Evolutionary conservation across 2,797 vertebrate genomes (phyloP).

Genomic region (Urophycis tenuis): DNA sequence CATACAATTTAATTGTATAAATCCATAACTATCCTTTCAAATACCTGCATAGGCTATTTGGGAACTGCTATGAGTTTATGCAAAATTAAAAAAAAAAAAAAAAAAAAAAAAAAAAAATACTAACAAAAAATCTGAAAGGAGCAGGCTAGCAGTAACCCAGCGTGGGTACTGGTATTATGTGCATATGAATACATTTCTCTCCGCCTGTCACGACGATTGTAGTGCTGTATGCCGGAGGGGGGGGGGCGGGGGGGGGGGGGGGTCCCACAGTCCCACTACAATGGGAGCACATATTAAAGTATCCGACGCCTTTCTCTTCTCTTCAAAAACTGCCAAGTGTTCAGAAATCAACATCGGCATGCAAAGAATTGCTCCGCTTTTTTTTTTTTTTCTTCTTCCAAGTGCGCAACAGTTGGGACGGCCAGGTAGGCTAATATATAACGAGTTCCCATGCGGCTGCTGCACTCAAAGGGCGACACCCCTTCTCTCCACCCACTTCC

Average conservation of each 20-base stretch:
- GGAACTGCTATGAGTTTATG: background rate
- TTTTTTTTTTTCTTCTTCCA: slow-evolving; percentile 32
- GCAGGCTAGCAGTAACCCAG: slow-evolving; percentile 57
- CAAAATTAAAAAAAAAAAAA: slow-evolving; percentile 61
- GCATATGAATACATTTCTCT: slow-evolving; percentile 68
- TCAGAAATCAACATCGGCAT: slow-evolving; percentile 51
- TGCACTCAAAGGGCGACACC: background rate
- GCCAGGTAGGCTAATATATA: slow-evolving; percentile 41
- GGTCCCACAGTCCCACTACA: slow-evolving; percentile 47
- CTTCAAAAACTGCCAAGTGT: slow-evolving; percentile 45
- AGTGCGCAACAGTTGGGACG: slow-evolving; percentile 15
- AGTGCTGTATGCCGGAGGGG: slow-evolving; percentile 42
- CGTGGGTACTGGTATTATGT: slow-evolving; percentile 55
- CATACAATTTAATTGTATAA: no score
- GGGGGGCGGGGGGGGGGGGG: slow-evolving; percentile 15
- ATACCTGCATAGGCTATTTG: background rate
- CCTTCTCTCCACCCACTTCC: slow-evolving; percentile 52
- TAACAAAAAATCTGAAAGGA: slow-evolving; percentile 64
- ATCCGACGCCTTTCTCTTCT: slow-evolving; percentile 14
- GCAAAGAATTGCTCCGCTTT: slow-evolving; percentile 36
- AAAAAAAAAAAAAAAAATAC: slow-evolving; percentile 62
- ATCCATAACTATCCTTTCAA: background rate
- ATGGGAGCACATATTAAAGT: slow-evolving; percentile 46
- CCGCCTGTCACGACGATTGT: slow-evolving; percentile 58
- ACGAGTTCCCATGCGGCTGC: slow-evolving; percentile 25